These are phyloP conservation scores for Sparus aurata DNA, from an alignment of 2,797 vertebrate genomes.

Conservation along the genomic window DNA sequence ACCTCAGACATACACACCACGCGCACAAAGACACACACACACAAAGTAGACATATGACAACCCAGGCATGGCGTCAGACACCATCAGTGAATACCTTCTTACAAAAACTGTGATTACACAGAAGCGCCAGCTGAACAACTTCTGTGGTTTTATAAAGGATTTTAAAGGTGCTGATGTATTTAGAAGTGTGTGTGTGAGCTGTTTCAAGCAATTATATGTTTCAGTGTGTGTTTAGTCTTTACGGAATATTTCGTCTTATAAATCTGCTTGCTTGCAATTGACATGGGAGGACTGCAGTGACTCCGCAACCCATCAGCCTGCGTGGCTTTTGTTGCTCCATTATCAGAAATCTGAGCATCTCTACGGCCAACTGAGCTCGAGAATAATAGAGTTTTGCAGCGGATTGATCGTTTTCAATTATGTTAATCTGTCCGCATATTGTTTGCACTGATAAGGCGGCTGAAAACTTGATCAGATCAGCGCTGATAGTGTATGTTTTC, in stretches of 20 bases:
- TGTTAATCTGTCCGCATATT: conserved; percentile 41
- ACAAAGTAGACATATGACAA: conserved; percentile 52
- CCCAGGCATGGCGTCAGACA: conserved; percentile 47
- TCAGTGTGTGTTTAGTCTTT: not conserved
- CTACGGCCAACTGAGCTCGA: conserved; percentile 5
- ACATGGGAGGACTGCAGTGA: not conserved
- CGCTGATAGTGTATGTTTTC: conserved; percentile 16
- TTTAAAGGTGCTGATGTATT: conserved; percentile 13
- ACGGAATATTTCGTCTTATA: not conserved
- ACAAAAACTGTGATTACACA: conserved; percentile 35
- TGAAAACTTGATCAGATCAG: conserved; percentile 52
- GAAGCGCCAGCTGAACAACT: conserved; percentile 15
- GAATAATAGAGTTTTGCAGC: conserved; percentile 29
- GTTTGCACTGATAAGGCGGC: conserved; percentile 41
- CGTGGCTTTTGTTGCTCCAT: conserved; percentile 1
- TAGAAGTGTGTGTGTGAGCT: not conserved
- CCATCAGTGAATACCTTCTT: conserved; percentile 50
- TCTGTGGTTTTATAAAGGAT: conserved; percentile 8
- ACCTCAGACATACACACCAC: conserved; percentile 75
- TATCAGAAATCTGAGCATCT: conserved; percentile 54
- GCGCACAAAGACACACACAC: conserved; percentile 33
- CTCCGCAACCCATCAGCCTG: not conserved
- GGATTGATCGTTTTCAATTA: conserved; percentile 59
- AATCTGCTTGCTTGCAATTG: not conserved
- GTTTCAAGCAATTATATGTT: not conserved